Percentiles rank a stretch among this genome's conserved stretches.
These are phyloP conservation scores for Auanema freiburgensis DNA, from an alignment of 2,888 invertebrate species.

Conservation along the genomic window DNA sequence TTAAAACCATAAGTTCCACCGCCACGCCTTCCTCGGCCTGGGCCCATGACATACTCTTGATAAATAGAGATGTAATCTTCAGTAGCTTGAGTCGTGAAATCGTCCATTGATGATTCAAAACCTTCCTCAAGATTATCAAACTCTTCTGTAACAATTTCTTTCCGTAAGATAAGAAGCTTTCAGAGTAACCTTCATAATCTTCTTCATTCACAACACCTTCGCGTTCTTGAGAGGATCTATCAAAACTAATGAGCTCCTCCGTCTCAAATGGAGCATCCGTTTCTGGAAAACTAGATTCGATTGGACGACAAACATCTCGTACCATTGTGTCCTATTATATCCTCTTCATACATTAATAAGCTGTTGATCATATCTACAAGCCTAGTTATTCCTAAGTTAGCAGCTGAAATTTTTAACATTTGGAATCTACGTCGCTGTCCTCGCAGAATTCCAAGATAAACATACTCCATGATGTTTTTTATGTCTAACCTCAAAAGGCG, in stretches of 20 bases:
- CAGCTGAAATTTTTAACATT: conserved; percentile 8
- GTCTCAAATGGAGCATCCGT: too few species aligned
- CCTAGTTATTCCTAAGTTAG: conserved; percentile 12
- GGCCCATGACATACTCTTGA: conserved; percentile 45
- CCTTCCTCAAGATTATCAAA: not conserved
- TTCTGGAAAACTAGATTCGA: too few species aligned
- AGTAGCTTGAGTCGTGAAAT: conserved; percentile 17
- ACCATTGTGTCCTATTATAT: not conserved
- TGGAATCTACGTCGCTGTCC: conserved; percentile 9
- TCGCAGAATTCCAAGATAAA: conserved; percentile 11
- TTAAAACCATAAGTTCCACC: conserved; percentile 27
- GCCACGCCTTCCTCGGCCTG: conserved; percentile 28
- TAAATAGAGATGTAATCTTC: conserved; percentile 44
- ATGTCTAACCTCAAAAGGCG: conserved; percentile 9
- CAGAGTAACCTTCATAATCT: conserved; percentile 8
- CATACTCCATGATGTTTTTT: conserved; percentile 16
- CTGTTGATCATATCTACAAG: conserved; percentile 10
- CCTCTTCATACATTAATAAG: conserved; percentile 3
- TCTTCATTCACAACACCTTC: not conserved
- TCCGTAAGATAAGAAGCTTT: too few species aligned
- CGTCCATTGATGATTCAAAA: conserved; percentile 2
- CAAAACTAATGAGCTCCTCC: too few species aligned
- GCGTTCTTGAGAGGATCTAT: too few species aligned
- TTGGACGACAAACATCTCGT: too few species aligned
- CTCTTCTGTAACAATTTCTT: not conserved